Evolutionary conservation across 2,888 invertebrate genomes (phyloP), one percentile per base, ranked within the genome.

Genomic region (Ommatoiulus sabulosus): DNA sequence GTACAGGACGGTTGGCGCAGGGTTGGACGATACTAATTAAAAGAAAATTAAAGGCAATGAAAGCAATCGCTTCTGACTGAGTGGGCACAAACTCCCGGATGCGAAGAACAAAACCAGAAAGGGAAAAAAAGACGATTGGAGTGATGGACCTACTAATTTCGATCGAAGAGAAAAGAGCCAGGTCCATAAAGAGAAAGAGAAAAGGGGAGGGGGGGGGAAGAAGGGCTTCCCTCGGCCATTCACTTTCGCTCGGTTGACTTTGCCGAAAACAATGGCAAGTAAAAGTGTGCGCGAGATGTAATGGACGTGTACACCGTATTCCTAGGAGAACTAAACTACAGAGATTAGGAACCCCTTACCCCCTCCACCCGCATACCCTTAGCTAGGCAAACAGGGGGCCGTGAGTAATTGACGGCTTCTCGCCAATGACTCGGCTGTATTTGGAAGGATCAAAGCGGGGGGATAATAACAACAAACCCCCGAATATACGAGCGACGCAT

Each of bases 41-140:
- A 85, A 85, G 85, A 85, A 85, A 85, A 85, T 85, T 85, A 85
- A 85, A 85, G 24, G n/a, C 85, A 85, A 85, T 85, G 85, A 85
- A 85, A 85, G 85, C 44, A 44, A 85, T 85, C 85, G 85, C 46
- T 85, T 85, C 85, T 85, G 85, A 85, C 85, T 85, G 85, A 85
- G 85, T 85, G 85, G 44, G 17, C 85, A 85, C 85, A 17, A 85
- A 85, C 46, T 85, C 46, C 85, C 85, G 85, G 85, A 85, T 85
- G 85, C 46, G 44, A 85, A 85, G 85, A 44, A 85, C 44, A 44
- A 85, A 72, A 72, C 72, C 72, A 24, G 72, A 24, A 24, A 72
- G 72, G 35, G n/a, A 72, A 72, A 72, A 72, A 72, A 72, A 10
- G 72, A 72, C 72, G 72, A 72, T 72, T 72, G 72, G 72, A 72